Evolutionary conservation across 2,113 vertebrate species (phyloP), one percentile per base, ranked within the genome.

Genomic region (Carassius gibelio): DNA sequence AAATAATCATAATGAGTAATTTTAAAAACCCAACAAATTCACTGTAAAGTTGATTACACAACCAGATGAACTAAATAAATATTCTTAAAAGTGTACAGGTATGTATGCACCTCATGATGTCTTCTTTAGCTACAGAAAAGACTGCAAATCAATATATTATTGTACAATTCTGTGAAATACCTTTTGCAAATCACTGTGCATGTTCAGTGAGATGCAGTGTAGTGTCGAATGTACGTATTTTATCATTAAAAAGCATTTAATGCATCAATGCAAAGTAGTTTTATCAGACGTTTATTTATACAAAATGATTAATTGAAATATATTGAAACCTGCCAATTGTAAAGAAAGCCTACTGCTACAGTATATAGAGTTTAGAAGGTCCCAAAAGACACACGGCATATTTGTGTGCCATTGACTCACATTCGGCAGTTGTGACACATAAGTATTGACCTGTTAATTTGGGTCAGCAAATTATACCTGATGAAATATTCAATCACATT

Each of bases 401-500:
- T 88, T 86, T 78, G 75, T 82, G 76, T 55, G 38, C 50, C 75
- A 89, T 88, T 50, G 87, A 88, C 66, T 79, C 34, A 23, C 69
- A 86, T 83, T 86, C 84, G 83, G 83, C 84, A 57, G 36, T 76
- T 75, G 26, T 85, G 80, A 76, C 48, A 84, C 75, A 62, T 74
- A 88, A 57, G 66, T 87, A 91, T 83, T 82, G 88, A 85, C 78
- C 48, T 59, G 57, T 75, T 81, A 62, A 11, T 91, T 85, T 84
- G 68, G 83, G 66, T 91, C 90, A 89, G 90, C 89, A 82, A 83
- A 87, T 85, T 87, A 86, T 7, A 78, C 77, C 85, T 77, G 74
- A 88, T 91, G 74, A 90, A 88, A 89, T 87, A 92, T 91, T 88
- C 81, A 90, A 86, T 85, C 77, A 59, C 76, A 68, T 88, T 61